A percentile compares a stretch with the other conserved stretches of the same genome.
Conservation (phyloP, 2,113 vertebrate genomes). For the Pogona vitticeps region DNA sequence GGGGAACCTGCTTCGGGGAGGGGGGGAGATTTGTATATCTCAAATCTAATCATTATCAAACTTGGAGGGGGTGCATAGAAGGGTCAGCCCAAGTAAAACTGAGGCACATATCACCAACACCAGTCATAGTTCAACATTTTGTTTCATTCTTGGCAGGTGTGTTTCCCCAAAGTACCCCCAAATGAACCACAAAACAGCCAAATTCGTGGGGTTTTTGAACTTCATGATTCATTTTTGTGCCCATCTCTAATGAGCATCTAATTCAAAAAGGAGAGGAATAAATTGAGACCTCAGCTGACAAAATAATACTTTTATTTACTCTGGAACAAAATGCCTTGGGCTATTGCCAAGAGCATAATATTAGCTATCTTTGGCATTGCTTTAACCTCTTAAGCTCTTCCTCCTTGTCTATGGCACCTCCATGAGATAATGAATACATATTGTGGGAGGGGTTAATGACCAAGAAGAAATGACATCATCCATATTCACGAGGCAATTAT, state of each 20-base stretch:
- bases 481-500: neutral
- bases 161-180: too few relatives aligned
- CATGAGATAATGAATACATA: neutral
- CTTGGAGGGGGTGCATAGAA: too few relatives aligned
- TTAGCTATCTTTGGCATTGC: neutral
- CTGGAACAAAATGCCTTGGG: neutral
- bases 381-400: constrained; percentile 34
- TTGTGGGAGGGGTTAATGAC: neutral
- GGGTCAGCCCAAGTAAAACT: too few relatives aligned
- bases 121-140: too few relatives aligned
- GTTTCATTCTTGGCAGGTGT: too few relatives aligned
- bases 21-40: too few relatives aligned
- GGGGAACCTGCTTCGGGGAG: too few relatives aligned
- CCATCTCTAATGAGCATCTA: neutral
- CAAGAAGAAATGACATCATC: neutral
- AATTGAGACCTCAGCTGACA: neutral
- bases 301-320: constrained; percentile 1
- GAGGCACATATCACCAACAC: too few relatives aligned
- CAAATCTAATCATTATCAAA: too few relatives aligned
- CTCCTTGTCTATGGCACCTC: constrained; percentile 13
- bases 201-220: too few relatives aligned
- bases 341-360: constrained; percentile 8
- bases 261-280: neutral
- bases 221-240: too few relatives aligned
- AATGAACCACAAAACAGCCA: too few relatives aligned